Evolutionary conservation across 64 coral and sea anemone species (phyloP), one percentile per base, ranked within the genome.

Genomic region (Orbicella faveolata): DNA sequence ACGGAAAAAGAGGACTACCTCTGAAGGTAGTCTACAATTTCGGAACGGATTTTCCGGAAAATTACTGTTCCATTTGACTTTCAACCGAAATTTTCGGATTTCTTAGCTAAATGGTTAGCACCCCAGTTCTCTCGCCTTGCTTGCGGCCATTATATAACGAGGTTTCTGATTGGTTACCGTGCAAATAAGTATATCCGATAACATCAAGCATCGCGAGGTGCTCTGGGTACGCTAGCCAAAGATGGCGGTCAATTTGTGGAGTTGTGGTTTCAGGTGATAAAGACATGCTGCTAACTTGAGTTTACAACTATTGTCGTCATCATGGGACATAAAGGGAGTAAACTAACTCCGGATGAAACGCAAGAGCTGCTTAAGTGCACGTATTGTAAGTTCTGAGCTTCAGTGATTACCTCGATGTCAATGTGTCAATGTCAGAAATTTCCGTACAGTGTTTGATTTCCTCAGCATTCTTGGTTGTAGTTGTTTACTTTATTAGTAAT

Each of bases 281-380:
- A 85, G 37, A 41, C 11, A 72, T 72, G 65, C 63, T 85, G 82
- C 65, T 72, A 65, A 51, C 65, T 85, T 69, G 11, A 85, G 23
- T 44, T 21, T 10, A 41, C 41, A 26, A 30, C 33, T 85, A 13
- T 72, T 26, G 8, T 85, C 65, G 12, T 77, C 37, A 84, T 65
- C 34, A 99, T 99, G 97, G 97, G 97, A 36, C 91, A 95, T 36
- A 93, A 96, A 83, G 91, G 94, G 48, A 95, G 97, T 94, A 99
- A 99, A 89, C 97, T 99, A 39, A 90, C 94, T 44, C 75, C 89
- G 17, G 94, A 99, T 41, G 91, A 99, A 77, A 99, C 73, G 30
- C 94, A 88, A 75, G 97, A 99, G 89, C 94, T 99, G 79, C 94
- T 90, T 52, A 90, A 99, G 15, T 91, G 84, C 85, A 99, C 97